Base-by-base conservation (phyloP, 37 sponge, comb jelly and placozoan species). In the Hormiphora californensis region DNA sequence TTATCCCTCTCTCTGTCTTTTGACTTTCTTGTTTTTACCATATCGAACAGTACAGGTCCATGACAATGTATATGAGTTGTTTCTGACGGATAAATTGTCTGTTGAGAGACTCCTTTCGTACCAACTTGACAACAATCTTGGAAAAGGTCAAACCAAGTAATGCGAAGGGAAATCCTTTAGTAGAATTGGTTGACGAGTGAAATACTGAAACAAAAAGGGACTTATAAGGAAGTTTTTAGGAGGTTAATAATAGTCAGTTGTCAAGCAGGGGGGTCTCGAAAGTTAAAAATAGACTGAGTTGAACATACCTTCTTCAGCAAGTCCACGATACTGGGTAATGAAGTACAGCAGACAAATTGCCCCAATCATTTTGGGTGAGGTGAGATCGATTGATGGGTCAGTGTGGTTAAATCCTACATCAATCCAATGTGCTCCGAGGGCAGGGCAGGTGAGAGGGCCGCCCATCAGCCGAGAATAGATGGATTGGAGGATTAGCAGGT, bases 371-470 rank as follows among this genome's bases (percentile, higher is more conserved):
- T 73, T 73, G 4, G 46, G 46, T 22, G 81, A 73, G 41, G 81
- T 41, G 23, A 73, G 81, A 36, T 73, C 81, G 21, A 73, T 73
- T 27, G 81, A 73, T 1, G 81, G 81, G 27, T 73, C 81, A 28
- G 81, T 33, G 23, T 73, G 81, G 81, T 73, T 73, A 19, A 73
- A 73, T 36, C 81, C 81, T 19, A 73, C 81, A 73, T 73, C 81
- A 5, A 73, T 73, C 81, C 81, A 73, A 41, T 73, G 81, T 8
- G 81, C 32, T 43, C 81, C 81, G 1, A 73, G 44, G 17, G 81
- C 32, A 40, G 81, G 81, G 23, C 81, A 73, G 23, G 81, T n/a
- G 12, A 73, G 35, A 43, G 81, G 81, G 1, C 81, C 81, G 9
- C 81, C 81, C 81, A 73, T 73, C 22, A 73, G 23, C 23, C 46